phyloP scores from a whole-genome alignment of 2,113 vertebrate species.

The Tapirus terrestris region DNA sequence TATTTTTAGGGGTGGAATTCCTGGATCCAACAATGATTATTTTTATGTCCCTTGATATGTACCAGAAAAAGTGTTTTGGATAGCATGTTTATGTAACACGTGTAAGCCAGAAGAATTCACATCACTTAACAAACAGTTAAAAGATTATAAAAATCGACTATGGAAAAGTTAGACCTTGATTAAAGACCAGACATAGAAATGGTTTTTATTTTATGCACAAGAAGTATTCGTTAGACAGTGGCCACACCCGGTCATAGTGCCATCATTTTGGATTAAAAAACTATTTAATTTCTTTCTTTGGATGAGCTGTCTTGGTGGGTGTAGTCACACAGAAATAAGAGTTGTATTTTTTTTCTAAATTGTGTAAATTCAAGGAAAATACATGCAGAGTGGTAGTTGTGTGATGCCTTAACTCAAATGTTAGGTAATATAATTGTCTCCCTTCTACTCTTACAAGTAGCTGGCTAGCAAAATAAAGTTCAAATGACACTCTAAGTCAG shows the following conservation, averaged over 20 bases:
- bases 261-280: slow-evolving; percentile 25
- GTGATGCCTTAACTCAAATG: background rate
- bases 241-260: background rate
- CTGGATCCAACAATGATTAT: slow-evolving; percentile 30
- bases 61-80: slow-evolving; percentile 23
- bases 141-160: slow-evolving; percentile 19
- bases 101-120: slow-evolving; percentile 13
- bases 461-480: slow-evolving; percentile 56
- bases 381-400: slow-evolving; percentile 9
- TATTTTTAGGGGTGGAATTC: slow-evolving; percentile 48
- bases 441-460: background rate
- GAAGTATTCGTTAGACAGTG: background rate
- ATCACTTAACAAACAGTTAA: background rate
- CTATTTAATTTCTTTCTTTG: slow-evolving; percentile 51
- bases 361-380: slow-evolving; percentile 52
- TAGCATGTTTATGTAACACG: background rate
- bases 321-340: background rate
- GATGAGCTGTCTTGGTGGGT: background rate
- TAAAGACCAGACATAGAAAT: background rate
- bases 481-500: slow-evolving; percentile 17
- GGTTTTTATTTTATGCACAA: slow-evolving; percentile 35
- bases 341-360: slow-evolving; percentile 15
- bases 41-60: slow-evolving; percentile 27
- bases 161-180: slow-evolving; percentile 16
- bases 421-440: background rate